These are phyloP conservation scores for Chrysocyon brachyurus DNA, from an alignment of 2,797 vertebrate genomes.

Conservation along the genomic window DNA sequence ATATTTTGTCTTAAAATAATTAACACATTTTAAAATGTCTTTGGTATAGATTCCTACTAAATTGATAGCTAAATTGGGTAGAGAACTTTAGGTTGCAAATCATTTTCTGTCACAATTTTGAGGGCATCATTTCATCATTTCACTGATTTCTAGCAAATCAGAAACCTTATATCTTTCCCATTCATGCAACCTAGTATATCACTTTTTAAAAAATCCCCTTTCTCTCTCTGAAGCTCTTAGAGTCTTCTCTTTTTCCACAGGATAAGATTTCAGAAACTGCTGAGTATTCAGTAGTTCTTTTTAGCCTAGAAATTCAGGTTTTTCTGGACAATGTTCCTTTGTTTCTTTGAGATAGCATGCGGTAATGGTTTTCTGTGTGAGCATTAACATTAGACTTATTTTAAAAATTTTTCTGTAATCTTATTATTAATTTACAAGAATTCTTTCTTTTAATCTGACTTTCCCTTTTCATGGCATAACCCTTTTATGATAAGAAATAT, in stretches of 20 bases:
- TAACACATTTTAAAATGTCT: not conserved
- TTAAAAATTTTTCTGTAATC: not conserved
- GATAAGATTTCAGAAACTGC: conserved; percentile 38
- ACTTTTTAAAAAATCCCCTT: not conserved
- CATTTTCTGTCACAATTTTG: conserved; percentile 4
- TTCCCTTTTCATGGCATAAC: not conserved
- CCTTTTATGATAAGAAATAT: not conserved
- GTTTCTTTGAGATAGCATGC: not conserved
- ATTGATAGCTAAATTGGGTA: not conserved
- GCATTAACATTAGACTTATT: not conserved
- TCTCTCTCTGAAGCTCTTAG: not conserved
- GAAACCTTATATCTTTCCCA: not conserved
- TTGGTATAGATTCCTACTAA: not conserved
- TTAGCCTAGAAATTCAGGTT: conserved; percentile 1
- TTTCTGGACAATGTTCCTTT: not conserved
- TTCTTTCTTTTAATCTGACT: not conserved
- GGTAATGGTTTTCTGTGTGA: not conserved
- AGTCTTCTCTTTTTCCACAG: not conserved
- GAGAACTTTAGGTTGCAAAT: not conserved
- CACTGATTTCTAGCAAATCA: not conserved
- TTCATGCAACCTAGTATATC: not conserved
- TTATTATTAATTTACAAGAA: not conserved
- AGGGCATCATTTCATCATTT: not conserved
- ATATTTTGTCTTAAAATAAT: not conserved
- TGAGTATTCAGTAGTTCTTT: not conserved